Evolutionary conservation across 2,888 invertebrate genomes (phyloP), one percentile per base, ranked within the genome.

Genomic region (Hoplodrina blanda): DNA sequence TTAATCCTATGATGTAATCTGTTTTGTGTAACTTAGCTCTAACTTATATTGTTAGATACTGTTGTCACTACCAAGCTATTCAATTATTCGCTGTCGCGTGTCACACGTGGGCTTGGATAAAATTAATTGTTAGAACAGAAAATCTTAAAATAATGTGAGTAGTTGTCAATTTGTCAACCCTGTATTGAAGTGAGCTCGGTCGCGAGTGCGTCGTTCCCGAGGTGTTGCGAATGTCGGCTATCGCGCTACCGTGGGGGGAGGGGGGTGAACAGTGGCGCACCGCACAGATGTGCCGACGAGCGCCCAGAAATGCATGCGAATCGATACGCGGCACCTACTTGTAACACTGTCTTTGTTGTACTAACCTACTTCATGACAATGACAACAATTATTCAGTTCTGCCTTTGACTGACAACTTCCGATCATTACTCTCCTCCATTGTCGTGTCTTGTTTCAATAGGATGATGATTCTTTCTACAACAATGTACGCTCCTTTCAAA

Each of bases 171-270:
- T 60, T 66, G 89, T 79, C 89, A 92, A 84, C 94, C 94, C 94
- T 94, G 82, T 62, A 73, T 83, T 91, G 91, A 91, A 94, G 93
- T 91, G 92, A 90, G 91, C 90, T 92, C 89, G 89, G 89, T 88
- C 89, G 90, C 88, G 91, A 92, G 91, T 92, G 92, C 91, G 92
- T 91, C 91, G 91, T 90, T 92, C 90, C 92, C 91, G 93, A 95
- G 95, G 95, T 95, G 95, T 95, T 92, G 92, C 91, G 92, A 94
- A 92, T 93, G 95, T 93, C 93, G 92, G 93, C 91, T 93, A 93
- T 92, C 93, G 93, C 90, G 90, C 89, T 90, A 89, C 88, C 81
- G 88, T 76, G 87, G 87, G 85, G 82, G 81, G 77, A 75, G 80
- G 82, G 60, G 75, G 70, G 90, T 92, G 94, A 91, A 90, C 91